Percentiles rank a stretch among this genome's conserved stretches.
phyloP scores from a whole-genome alignment of 2,113 vertebrate genomes.

The Acinonyx jubatus region DNA sequence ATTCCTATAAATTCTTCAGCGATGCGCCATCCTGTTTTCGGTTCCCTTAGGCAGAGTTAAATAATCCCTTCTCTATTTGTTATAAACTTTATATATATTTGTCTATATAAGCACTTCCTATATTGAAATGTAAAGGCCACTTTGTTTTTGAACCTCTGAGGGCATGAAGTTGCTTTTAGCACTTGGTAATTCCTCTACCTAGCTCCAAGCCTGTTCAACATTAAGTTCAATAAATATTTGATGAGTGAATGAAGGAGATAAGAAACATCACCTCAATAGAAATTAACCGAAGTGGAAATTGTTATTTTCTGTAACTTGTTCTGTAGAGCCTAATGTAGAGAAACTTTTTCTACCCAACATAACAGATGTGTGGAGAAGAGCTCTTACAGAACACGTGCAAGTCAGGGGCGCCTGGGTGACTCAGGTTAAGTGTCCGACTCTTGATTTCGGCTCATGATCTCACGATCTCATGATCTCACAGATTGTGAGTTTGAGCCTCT shows the following conservation, averaged over 20 bases:
- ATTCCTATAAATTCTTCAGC: background rate
- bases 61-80: background rate
- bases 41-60: background rate
- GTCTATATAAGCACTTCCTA: background rate
- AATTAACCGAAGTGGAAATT: background rate
- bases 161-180: background rate
- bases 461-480: no score
- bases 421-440: no score
- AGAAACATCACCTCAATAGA: background rate
- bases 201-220: background rate
- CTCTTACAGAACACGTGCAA: background rate
- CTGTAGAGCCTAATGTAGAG: background rate
- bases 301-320: background rate
- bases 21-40: background rate
- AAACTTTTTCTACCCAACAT: background rate
- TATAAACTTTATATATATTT: background rate
- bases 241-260: background rate
- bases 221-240: background rate
- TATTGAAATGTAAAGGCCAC: background rate
- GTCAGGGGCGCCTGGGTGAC: no score
- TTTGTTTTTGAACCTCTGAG: background rate
- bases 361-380: background rate
- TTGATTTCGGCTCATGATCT: no score
- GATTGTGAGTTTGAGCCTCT: no score
- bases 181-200: background rate